phyloP scores from a whole-genome alignment of 1,140 invertebrate species.

The Whitmania pigra region DNA sequence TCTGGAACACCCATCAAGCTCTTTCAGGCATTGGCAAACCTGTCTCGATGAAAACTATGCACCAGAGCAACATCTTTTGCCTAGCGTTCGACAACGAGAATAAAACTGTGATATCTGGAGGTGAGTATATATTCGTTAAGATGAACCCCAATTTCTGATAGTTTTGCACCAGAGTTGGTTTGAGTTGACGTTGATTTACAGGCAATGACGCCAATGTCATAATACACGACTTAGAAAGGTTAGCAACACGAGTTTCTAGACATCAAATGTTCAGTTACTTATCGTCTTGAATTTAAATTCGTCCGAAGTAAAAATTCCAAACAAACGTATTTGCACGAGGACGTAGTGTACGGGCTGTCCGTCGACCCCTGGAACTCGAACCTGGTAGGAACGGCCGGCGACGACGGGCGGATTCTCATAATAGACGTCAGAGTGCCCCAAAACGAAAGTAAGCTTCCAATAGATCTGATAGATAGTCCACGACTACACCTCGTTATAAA shows the following conservation, averaged over 20 bases:
- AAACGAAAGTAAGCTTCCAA: constrained; percentile 41
- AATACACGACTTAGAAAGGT: constrained; percentile 68
- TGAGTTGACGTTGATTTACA: constrained; percentile 23
- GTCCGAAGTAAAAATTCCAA: constrained; percentile 52
- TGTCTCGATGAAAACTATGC: constrained; percentile 59
- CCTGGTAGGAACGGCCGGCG: constrained; percentile 73
- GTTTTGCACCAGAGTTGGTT: not conserved
- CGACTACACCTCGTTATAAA: not conserved
- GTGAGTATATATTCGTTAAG: constrained; percentile 28
- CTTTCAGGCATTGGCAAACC: constrained; percentile 43
- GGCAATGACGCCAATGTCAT: constrained; percentile 84
- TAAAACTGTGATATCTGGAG: constrained; percentile 73
- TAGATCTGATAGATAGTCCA: not conserved
- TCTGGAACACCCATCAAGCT: constrained; percentile 73
- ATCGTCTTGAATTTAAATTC: not conserved
- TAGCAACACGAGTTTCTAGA: constrained; percentile 35
- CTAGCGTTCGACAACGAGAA: constrained; percentile 68
- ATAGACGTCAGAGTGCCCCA: constrained; percentile 64
- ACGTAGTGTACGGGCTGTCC: constrained; percentile 75
- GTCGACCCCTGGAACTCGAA: constrained; percentile 69
- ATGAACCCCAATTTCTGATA: constrained; percentile 15
- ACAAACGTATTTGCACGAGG: constrained; percentile 66
- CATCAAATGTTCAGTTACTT: not conserved
- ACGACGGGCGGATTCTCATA: constrained; percentile 71
- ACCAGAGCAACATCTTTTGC: constrained; percentile 85